phyloP scores from a whole-genome alignment of 2,888 invertebrate genomes.

The Trachelus iudaicus region DNA sequence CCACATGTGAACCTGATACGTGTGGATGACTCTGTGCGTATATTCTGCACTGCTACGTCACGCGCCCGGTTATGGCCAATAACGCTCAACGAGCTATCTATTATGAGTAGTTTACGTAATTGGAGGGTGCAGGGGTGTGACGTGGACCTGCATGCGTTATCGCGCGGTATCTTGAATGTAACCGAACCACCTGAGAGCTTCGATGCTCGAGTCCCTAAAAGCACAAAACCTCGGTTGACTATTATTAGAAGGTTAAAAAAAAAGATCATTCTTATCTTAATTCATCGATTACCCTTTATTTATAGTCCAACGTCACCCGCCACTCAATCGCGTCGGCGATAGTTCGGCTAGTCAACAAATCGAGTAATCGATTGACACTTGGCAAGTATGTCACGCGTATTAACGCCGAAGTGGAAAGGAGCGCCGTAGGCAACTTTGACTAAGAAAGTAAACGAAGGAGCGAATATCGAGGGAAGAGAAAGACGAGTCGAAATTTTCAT shows the following conservation, averaged over 20 bases:
- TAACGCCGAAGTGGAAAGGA: background rate
- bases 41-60: slow-evolving; percentile 1
- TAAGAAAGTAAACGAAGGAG: no score
- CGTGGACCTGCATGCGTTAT: background rate
- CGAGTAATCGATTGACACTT: background rate
- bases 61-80: slow-evolving; percentile 3
- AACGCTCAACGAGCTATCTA: slow-evolving; percentile 10
- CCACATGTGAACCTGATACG: background rate
- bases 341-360: background rate
- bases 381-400: background rate
- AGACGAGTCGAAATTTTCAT: background rate
- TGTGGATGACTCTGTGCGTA: background rate
- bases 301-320: background rate
- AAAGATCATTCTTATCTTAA: background rate
- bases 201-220: background rate
- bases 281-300: background rate
- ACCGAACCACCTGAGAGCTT: background rate
- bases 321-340: background rate
- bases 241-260: no score
- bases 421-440: no score
- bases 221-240: background rate
- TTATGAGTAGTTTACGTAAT: slow-evolving; percentile 9
- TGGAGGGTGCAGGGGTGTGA: slow-evolving; percentile 5
- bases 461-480: background rate
- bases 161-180: background rate